Evolutionary conservation across 2,113 vertebrate species (phyloP).

Genomic region (Sinocyclocheilus grahami): DNA sequence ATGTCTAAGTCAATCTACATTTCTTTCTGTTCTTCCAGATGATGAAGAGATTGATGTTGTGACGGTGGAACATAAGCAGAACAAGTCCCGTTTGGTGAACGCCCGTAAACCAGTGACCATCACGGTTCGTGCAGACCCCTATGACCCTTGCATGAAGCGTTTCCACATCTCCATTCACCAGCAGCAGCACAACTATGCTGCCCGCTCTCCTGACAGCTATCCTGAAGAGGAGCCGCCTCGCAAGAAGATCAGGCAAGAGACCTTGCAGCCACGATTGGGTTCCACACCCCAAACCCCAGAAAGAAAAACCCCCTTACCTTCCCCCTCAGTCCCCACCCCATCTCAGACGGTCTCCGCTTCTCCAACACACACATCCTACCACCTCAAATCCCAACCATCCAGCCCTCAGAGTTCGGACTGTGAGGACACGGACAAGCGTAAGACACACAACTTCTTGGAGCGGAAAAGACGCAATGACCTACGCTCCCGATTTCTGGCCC

Average conservation of each 20-base stretch:
- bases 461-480: constrained; percentile 93
- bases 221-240: constrained; percentile 63
- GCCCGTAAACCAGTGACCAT: constrained; percentile 89
- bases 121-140: constrained; percentile 84
- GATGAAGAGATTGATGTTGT: constrained; percentile 93
- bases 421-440: constrained; percentile 92
- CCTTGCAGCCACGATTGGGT: constrained; percentile 58
- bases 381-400: constrained; percentile 62
- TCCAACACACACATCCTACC: constrained; percentile 31
- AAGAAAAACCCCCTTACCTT: constrained; percentile 63
- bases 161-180: constrained; percentile 98
- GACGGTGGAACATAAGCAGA: constrained; percentile 90
- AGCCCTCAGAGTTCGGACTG: constrained; percentile 85
- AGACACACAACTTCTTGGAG: constrained; percentile 94
- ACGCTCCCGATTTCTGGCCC: constrained; percentile 88
- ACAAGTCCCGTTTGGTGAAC: constrained; percentile 81
- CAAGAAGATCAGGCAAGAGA: constrained; percentile 70
- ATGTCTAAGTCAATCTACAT: background rate
- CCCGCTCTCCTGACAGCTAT: constrained; percentile 82
- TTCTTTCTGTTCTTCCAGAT: constrained; percentile 59
- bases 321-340: constrained; percentile 40
- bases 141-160: constrained; percentile 88
- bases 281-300: constrained; percentile 66
- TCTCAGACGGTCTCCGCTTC: background rate
- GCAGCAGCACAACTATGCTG: constrained; percentile 96